Evolutionary conservation across 2,797 vertebrate genomes (phyloP).

Genomic region (Microctenopoma stevenorrisi): DNA sequence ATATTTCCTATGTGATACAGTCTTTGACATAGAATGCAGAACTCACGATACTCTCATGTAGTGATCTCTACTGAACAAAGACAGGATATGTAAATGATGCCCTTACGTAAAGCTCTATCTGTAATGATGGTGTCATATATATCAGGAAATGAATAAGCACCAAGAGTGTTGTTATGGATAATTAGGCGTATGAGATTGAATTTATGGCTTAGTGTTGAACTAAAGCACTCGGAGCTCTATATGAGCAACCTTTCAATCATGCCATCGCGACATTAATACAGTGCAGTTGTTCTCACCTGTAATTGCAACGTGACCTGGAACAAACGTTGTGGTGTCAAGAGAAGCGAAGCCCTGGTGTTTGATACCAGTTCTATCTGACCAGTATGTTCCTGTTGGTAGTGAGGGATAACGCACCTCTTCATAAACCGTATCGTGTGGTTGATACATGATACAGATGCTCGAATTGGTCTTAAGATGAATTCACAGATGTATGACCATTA

Average conservation of each 20-base stretch:
- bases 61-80: slow-evolving; percentile 12
- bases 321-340: slow-evolving; percentile 25
- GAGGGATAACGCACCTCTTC: slow-evolving; percentile 2
- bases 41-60: slow-evolving; percentile 7
- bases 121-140: slow-evolving; percentile 40
- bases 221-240: slow-evolving; percentile 16
- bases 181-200: slow-evolving; percentile 34
- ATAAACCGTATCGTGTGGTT: slow-evolving; percentile 23
- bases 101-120: slow-evolving; percentile 20
- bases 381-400: slow-evolving; percentile 9
- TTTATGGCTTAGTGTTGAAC: slow-evolving; percentile 31
- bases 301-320: slow-evolving; percentile 12
- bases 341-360: slow-evolving; percentile 5
- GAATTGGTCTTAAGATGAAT: slow-evolving; percentile 37
- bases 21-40: background rate
- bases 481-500: slow-evolving; percentile 35
- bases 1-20: background rate
- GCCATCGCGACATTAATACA: background rate
- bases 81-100: slow-evolving; percentile 45
- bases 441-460: slow-evolving; percentile 29
- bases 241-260: slow-evolving; percentile 14
- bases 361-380: background rate
- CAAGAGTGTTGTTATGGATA: slow-evolving; percentile 6
- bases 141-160: slow-evolving; percentile 30
- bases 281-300: slow-evolving; percentile 3